Evolutionary conservation across 2,888 invertebrate species (phyloP), one percentile per base, ranked within the genome.

Genomic region (Entomobrya proxima): DNA sequence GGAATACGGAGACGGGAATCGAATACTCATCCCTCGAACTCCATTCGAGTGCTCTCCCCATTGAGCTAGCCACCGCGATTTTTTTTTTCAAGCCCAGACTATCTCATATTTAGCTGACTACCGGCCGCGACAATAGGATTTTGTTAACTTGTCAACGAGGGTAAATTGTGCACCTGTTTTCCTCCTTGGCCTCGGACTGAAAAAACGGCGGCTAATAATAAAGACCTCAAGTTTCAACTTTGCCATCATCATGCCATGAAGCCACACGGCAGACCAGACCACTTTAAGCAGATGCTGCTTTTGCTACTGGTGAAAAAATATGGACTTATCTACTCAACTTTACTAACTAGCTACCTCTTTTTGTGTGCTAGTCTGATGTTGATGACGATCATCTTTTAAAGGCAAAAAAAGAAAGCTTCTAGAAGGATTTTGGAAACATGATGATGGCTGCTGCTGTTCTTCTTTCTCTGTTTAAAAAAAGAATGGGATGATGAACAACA

Each of bases 181-280:
- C n/a, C n/a, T n/a, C n/a, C n/a, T n/a, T n/a, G n/a, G 40, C 2
- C 37, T 24, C 15, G 55, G 32, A 52, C 27, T 0, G 9, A 76
- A 2, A 55, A 78, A 15, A 69, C 44, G 50, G 67, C 67, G 18
- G 52, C 67, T 78, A 67, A 67, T 37, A 79, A 52, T 67, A 67
- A 67, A 55, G 72, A 80, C 80, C 80, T 80, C 80, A 80, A 80
- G 50, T 80, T 80, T 80, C 80, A 80, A 80, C 80, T 72, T 78
- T 80, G 15, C 27, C 55, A 47, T 30, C 30, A 30, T 58, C 30
- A 55, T 52, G 21, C 27, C 50, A 21, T 52, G 18, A 21, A 21
- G 13, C 44, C 3, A 15, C 44, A 44, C 13, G n/a, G 4, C 13
- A 44, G 44, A 44, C 13, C 2, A 2, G 18, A 18, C 27, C 21